A percentile compares a stretch with the other conserved stretches of the same genome.
These are phyloP conservation scores for Sternotherus odoratus DNA, from an alignment of 2,797 vertebrate genomes.

Conservation along the genomic window DNA sequence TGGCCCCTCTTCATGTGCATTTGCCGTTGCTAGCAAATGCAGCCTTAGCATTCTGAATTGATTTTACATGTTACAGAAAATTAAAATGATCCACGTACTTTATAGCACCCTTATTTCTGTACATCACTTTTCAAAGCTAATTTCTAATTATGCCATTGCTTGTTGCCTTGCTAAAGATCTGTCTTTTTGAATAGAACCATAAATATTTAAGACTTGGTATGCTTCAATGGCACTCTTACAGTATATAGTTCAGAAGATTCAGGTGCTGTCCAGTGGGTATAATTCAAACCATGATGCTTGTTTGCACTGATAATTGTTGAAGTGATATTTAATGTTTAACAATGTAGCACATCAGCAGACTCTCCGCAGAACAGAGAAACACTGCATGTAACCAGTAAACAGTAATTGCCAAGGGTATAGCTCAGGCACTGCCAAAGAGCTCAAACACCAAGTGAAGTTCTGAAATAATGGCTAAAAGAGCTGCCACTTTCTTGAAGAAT, in stretches of 20 bases:
- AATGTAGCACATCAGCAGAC: not conserved
- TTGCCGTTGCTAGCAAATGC: not conserved
- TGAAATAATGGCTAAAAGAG: not conserved
- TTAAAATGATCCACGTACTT: not conserved
- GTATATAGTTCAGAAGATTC: not conserved
- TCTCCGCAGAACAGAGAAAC: not conserved
- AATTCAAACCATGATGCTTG: not conserved
- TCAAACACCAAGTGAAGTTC: not conserved
- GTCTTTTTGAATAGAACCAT: not conserved
- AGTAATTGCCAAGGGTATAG: not conserved
- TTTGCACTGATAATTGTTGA: not conserved
- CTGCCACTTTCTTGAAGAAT: not conserved
- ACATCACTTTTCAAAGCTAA: not conserved
- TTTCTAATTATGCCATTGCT: not conserved
- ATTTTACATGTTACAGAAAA: not conserved
- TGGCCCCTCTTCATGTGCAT: not conserved
- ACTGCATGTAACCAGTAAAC: not conserved
- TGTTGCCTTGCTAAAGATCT: not conserved
- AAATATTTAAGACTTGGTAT: accelerated
- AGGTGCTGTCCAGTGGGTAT: not conserved
- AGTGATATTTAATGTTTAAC: not conserved
- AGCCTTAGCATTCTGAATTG: not conserved
- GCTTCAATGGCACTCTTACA: not conserved
- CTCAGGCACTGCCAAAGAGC: not conserved
- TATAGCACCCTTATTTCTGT: not conserved